These are phyloP conservation scores for Notocelia uddmanniana DNA, from an alignment of 2,888 invertebrate species.

Conservation along the genomic window DNA sequence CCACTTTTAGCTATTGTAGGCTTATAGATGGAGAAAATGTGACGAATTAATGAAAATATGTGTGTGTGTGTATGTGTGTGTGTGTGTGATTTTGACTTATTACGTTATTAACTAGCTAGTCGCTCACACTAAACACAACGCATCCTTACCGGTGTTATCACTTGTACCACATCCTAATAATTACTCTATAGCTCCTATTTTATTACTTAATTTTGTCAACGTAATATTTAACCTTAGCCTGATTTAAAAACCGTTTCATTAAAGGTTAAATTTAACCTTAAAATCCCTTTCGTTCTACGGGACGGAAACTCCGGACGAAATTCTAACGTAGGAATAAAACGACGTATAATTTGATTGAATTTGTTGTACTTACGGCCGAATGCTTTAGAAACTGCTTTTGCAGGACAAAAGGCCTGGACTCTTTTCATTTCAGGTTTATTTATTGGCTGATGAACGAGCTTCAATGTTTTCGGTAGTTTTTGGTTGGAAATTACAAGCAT, in stretches of 20 bases:
- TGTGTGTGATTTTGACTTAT: too few relatives aligned
- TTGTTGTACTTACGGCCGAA: neutral
- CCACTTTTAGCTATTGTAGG: too few relatives aligned
- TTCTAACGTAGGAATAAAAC: neutral
- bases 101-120: too few relatives aligned
- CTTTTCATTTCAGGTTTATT: conserved; percentile 35
- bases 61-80: too few relatives aligned
- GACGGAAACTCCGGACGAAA: conserved; percentile 31
- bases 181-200: conserved; percentile 62
- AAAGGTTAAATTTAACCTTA: conserved; percentile 44
- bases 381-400: neutral
- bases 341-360: neutral
- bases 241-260: conserved; percentile 57
- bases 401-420: conserved; percentile 28
- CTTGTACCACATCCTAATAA: conserved; percentile 49
- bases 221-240: conserved; percentile 60
- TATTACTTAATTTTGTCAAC: conserved; percentile 66
- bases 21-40: too few relatives aligned
- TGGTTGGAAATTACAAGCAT: conserved; percentile 9
- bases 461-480: conserved; percentile 33
- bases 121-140: too few relatives aligned
- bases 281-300: conserved; percentile 34
- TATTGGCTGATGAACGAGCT: conserved; percentile 33
- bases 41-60: too few relatives aligned
- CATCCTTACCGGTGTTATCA: too few relatives aligned